Evolutionary conservation across 2,797 vertebrate genomes (phyloP).

Genomic region (Molossus alvarezi): DNA sequence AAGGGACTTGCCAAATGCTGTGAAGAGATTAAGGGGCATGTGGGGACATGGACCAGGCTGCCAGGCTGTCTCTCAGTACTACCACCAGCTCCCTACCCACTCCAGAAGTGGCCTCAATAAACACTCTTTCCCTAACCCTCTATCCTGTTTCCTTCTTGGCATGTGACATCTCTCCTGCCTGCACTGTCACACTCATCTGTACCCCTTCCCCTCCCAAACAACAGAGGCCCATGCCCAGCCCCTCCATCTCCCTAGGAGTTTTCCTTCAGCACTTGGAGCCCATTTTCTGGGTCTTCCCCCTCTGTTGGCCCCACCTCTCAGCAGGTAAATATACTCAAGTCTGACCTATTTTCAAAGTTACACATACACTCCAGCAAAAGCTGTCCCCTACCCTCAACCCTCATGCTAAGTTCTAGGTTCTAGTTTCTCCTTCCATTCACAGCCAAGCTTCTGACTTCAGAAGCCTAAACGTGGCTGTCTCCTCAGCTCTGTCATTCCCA

Average conservation of each 20-base stretch:
- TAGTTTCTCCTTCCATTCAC: not conserved
- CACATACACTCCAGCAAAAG: not conserved
- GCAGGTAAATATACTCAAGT: not conserved
- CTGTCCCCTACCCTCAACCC: rapidly evolving
- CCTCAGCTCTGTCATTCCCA: not conserved
- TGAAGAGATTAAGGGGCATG: not conserved
- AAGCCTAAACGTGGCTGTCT: not conserved
- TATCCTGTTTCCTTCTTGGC: not conserved
- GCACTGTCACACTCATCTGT: not conserved
- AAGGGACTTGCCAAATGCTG: not conserved
- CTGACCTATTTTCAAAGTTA: not conserved
- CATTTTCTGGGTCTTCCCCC: not conserved
- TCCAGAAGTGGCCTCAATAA: rapidly evolving
- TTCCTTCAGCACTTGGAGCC: not conserved
- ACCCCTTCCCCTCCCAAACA: not conserved
- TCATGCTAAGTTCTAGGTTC: not conserved
- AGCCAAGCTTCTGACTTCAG: not conserved
- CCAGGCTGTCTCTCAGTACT: not conserved
- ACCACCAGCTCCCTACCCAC: rapidly evolving
- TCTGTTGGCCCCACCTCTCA: not conserved
- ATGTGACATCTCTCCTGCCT: not conserved
- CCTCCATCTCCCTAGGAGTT: not conserved
- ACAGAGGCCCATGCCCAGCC: not conserved
- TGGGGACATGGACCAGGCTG: not conserved
- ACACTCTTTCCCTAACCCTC: not conserved